phyloP scores from a whole-genome alignment of 2,888 invertebrate species.

The Chrysina gloriosa region DNA sequence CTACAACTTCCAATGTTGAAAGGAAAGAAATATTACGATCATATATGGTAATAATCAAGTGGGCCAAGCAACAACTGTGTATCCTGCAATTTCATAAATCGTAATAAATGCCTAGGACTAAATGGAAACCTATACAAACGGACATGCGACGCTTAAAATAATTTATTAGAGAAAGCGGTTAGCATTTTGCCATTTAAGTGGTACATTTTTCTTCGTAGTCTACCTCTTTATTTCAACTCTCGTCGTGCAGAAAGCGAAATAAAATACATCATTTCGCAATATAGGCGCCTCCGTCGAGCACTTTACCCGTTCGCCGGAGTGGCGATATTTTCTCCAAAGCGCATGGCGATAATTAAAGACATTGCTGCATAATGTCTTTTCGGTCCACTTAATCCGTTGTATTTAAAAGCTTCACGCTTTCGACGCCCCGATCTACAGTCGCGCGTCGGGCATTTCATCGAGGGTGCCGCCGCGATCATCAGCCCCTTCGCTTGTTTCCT shows the following conservation, averaged over 20 bases:
- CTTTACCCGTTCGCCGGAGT: background rate
- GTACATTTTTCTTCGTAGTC: constrained; percentile 7
- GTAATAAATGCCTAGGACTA: no score
- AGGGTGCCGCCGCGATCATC: constrained; percentile 21
- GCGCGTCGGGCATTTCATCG: constrained; percentile 19
- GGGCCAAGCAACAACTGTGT: no score
- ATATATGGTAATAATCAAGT: no score
- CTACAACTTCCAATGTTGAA: no score
- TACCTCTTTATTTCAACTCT: constrained; percentile 8
- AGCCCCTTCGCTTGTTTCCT: constrained; percentile 17
- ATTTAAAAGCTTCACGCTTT: constrained; percentile 29
- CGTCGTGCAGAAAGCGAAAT: constrained; percentile 12
- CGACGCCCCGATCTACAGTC: constrained; percentile 9
- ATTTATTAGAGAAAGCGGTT: no score
- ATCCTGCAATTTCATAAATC: no score
- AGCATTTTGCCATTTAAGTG: constrained; percentile 2
- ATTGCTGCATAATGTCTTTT: constrained; percentile 36
- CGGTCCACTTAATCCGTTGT: constrained; percentile 39
- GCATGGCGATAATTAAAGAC: constrained; percentile 30
- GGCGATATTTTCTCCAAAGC: constrained; percentile 19
- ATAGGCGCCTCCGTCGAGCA: background rate
- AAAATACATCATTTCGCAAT: constrained; percentile 26
- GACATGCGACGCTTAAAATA: no score
- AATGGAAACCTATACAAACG: no score
- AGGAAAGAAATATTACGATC: no score